Conservation (phyloP, 2,113 vertebrate species). For the Apteryx owenii region DNA sequence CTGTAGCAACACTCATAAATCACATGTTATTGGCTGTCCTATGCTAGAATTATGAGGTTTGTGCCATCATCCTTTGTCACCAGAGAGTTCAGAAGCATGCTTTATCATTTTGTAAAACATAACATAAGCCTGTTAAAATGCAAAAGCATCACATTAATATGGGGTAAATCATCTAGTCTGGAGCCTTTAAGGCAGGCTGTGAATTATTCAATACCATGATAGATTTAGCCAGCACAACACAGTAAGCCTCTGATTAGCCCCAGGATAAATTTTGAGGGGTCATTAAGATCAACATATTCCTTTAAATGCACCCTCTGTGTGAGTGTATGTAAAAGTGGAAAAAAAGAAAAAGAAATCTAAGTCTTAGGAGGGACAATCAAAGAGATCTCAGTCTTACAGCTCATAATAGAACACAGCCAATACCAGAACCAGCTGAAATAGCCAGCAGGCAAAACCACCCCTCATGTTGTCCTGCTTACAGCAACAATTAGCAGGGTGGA, state of each 20-base stretch:
- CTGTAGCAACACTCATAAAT: not conserved
- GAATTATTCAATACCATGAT: constrained; percentile 65
- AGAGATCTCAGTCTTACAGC: not conserved
- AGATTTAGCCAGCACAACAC: constrained; percentile 36
- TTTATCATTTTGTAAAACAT: constrained; percentile 57
- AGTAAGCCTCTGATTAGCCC: constrained; percentile 61
- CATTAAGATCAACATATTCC: constrained; percentile 37
- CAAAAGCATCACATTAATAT: constrained; percentile 56
- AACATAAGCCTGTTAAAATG: constrained; percentile 65
- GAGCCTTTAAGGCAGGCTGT: constrained; percentile 55
- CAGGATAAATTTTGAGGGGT: constrained; percentile 57
- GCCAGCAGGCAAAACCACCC: constrained; percentile 24
- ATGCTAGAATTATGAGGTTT: constrained; percentile 29
- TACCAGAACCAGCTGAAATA: not conserved
- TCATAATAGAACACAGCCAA: not conserved
- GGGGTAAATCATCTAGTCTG: constrained; percentile 62
- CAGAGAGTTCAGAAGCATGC: constrained; percentile 16
- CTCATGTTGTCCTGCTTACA: constrained; percentile 20
- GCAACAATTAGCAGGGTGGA: not conserved
- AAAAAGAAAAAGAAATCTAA: not conserved
- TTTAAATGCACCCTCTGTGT: constrained; percentile 13
- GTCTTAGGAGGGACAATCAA: not conserved
- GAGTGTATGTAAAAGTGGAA: not conserved
- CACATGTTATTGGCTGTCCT: constrained; percentile 30
- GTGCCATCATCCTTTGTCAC: not conserved